Conservation (phyloP, 2,113 vertebrate species). For the Microcebus tavaratra region DNA sequence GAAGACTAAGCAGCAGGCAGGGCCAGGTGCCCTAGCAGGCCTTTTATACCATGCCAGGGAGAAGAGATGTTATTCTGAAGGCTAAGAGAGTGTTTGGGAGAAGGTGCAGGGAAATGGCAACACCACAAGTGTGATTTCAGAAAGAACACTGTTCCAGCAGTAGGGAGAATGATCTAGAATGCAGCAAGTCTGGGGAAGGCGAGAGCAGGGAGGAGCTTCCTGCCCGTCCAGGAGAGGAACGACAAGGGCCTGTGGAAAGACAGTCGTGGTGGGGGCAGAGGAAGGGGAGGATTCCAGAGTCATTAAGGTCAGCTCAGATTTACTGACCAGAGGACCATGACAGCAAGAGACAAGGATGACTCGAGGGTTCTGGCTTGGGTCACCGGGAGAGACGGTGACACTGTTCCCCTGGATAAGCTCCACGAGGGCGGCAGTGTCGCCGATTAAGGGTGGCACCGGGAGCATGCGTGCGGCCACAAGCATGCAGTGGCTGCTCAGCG, state of each 20-base stretch:
- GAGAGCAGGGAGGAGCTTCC: not conserved
- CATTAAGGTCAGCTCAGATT: not conserved
- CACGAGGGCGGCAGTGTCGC: not conserved
- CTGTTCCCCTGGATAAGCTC: not conserved
- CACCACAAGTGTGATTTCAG: not conserved
- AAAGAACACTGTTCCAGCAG: not conserved
- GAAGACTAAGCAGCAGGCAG: not conserved
- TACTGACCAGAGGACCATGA: not conserved
- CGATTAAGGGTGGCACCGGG: not conserved
- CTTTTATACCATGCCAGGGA: not conserved
- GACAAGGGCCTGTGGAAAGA: not conserved
- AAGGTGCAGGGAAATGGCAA: not conserved
- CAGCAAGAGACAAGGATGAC: not conserved
- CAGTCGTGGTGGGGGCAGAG: fast-evolving
- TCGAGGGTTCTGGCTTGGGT: not conserved
- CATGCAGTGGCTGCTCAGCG: not conserved
- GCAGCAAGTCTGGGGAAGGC: not conserved
- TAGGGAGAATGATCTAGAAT: not conserved
- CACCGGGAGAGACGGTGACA: not conserved
- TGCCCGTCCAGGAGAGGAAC: not conserved
- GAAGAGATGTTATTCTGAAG: not conserved
- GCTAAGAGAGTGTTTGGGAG: not conserved
- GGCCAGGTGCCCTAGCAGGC: not conserved
- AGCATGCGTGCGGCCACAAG: not conserved
- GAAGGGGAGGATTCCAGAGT: not conserved